Base-by-base conservation (phyloP, 2,797 vertebrate species). In the Argya squamiceps region DNA sequence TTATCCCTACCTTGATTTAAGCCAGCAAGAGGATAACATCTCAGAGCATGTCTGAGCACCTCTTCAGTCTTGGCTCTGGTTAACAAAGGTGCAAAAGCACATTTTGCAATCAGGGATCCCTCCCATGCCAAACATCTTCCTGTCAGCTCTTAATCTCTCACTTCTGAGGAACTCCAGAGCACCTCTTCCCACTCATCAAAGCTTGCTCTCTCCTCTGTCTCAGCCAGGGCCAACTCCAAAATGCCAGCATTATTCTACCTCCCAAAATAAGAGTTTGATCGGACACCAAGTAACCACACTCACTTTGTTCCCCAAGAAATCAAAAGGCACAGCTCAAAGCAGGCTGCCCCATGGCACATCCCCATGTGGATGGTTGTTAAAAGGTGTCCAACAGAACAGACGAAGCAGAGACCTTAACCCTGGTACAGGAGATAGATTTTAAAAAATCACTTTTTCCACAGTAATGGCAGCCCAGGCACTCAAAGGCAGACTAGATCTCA, bases 191-290 rank as follows among this genome's bases (percentile, higher is more conserved):
- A 91, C 53, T 17, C 19, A 16, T 56, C 2, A 4, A 47, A 74
- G 41, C 20, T 34, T 50, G 44, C 29, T 36, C 18, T 55, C 44
- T 79, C 46, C 8, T 1, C 26, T 46, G 23, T 56, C 74, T 76
- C 67, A 32, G n/a, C 14, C 53, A 58, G 18, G 32, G 27, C 13
- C 39, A 53, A 39, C 39, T 78, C 49, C 12, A 3, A 58, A 84
- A 60, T 0, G 1, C 43, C 7, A 1, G 36, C 1, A 0, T 11
- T 23, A 63, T 22, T 0, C 0, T 34, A 52, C 15, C 29, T 63
- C 52, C 63, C 44, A 19, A 86, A 76, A n/a, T 8, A 64, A 80
- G 36, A 44, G 14, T 52, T 77, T 74, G 37, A 30, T 56, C 56
- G 1, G 1, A 63, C 29, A 67, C 23, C 1, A 2, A 77, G 37